Conservation (phyloP, 2,888 invertebrate genomes). For the Myopa testacea region DNA sequence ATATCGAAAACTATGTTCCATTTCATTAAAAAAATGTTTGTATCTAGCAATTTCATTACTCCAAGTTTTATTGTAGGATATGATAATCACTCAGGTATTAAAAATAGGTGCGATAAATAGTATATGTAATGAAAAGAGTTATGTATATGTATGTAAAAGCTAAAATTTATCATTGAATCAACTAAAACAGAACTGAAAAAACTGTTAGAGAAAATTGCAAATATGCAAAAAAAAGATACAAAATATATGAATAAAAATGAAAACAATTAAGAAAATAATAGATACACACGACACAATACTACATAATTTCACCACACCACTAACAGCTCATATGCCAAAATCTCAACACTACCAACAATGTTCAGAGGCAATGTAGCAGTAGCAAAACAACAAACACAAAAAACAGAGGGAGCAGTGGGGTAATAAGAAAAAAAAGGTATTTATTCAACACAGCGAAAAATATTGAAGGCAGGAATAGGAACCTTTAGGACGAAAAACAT, state of each 20-base stretch:
- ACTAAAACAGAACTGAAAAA: background rate
- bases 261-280: conserved; percentile 44
- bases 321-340: background rate
- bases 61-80: too few relatives aligned
- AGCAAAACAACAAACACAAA: background rate
- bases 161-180: too few relatives aligned
- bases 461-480: background rate
- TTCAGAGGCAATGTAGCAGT: conserved; percentile 16
- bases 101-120: too few relatives aligned
- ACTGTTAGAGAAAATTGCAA: background rate
- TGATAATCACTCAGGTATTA: too few relatives aligned
- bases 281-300: conserved; percentile 25
- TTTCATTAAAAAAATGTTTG: too few relatives aligned
- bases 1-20: too few relatives aligned
- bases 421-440: background rate
- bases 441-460: conserved; percentile 6
- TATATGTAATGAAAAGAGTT: too few relatives aligned
- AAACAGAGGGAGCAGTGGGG: background rate
- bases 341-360: conserved; percentile 15
- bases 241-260: conserved; percentile 46
- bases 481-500: background rate
- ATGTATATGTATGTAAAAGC: too few relatives aligned
- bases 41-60: too few relatives aligned
- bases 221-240: conserved; percentile 40
- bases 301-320: conserved; percentile 24